These are phyloP conservation scores for Regulus satrapa DNA, from an alignment of 2,113 vertebrate species.

Conservation along the genomic window DNA sequence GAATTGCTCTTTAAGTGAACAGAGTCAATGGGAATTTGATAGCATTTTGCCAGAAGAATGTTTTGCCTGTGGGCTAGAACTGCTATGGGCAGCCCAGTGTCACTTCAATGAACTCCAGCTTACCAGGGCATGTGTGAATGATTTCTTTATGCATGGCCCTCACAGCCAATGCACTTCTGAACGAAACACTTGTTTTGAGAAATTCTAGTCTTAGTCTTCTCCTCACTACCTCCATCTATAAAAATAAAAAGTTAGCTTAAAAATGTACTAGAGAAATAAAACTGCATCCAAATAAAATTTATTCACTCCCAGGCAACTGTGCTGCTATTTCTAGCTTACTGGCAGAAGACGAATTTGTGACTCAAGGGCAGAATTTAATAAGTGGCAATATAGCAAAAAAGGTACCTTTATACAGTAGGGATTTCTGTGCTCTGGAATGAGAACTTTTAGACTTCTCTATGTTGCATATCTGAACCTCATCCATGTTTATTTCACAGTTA, in stretches of 20 bases:
- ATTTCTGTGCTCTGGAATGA: not conserved
- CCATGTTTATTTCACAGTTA: not conserved
- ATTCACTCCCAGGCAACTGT: not conserved
- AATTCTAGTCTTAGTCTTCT: conserved; percentile 1
- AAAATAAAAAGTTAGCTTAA: conserved; percentile 42
- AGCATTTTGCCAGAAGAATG: conserved; percentile 30
- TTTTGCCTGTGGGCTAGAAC: conserved; percentile 25
- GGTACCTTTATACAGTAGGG: not conserved
- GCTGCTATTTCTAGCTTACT: not conserved
- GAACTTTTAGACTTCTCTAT: not conserved
- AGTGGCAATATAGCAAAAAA: not conserved
- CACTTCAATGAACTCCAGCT: conserved; percentile 40
- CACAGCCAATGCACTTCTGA: not conserved
- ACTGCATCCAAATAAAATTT: conserved; percentile 35
- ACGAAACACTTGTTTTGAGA: conserved; percentile 16
- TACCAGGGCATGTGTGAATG: conserved; percentile 47
- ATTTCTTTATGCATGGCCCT: conserved; percentile 45
- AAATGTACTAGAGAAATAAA: conserved; percentile 53
- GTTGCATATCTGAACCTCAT: not conserved
- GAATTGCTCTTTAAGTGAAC: conserved; percentile 29
- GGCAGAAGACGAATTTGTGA: not conserved
- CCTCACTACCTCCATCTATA: not conserved
- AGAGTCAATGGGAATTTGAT: not conserved
- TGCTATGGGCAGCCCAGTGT: conserved; percentile 34
- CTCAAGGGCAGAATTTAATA: not conserved